phyloP scores from a whole-genome alignment of 2,797 vertebrate species.

The Darevskia nairensis region DNA sequence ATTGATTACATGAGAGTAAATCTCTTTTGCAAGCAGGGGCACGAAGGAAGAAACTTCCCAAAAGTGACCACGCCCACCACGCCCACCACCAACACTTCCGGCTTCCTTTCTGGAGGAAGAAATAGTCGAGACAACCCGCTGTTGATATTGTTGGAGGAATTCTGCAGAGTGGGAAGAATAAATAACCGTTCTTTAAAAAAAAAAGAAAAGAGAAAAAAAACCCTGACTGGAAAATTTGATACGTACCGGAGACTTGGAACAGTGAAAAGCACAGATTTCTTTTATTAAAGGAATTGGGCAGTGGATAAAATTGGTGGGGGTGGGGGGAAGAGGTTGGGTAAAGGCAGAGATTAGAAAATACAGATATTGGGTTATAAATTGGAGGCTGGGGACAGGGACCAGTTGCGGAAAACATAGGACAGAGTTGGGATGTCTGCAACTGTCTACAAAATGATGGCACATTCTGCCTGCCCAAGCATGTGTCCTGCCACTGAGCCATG shows the following conservation, averaged over 20 bases:
- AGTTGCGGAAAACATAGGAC: background rate
- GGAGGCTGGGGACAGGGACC: background rate
- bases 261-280: background rate
- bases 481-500: too few relatives aligned
- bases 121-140: background rate
- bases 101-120: background rate
- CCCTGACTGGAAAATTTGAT: background rate
- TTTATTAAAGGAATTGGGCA: background rate
- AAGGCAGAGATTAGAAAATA: background rate
- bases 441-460: too few relatives aligned
- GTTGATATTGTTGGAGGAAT: background rate
- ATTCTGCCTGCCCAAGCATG: too few relatives aligned
- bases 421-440: too few relatives aligned
- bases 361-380: background rate
- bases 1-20: background rate
- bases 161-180: slow-evolving; percentile 24
- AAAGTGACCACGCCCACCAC: background rate
- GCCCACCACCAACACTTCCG: background rate
- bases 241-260: background rate
- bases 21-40: slow-evolving; percentile 11
- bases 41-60: background rate
- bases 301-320: background rate
- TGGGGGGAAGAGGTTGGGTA: background rate
- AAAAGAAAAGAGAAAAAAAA: background rate
- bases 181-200: background rate